Evolutionary conservation across 2,888 invertebrate species (phyloP), one percentile per base, ranked within the genome.

Genomic region (Criorhina ranunculi): DNA sequence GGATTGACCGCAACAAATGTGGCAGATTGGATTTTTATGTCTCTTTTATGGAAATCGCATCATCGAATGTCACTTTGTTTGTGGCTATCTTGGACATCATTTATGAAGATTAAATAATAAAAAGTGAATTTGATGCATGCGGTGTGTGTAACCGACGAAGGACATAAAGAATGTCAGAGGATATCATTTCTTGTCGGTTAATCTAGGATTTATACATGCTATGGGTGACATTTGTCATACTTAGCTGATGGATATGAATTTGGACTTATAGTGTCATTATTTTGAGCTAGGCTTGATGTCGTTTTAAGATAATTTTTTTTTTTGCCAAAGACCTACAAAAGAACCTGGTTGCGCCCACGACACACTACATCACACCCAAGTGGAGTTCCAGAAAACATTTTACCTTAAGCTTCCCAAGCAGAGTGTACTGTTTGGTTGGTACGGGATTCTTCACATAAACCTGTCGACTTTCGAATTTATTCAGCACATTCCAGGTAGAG

Each of bases 11-110:
- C 88, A 89, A 88, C 90, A 90, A 90, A 90, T 90, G 90, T 87
- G 87, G 87, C 85, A 90, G 89, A 90, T 90, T 89, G 89, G 87
- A 87, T 87, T 90, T 90, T 90, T 90, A 90, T 90, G 90, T 87
- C 86, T 82, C 87, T 90, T 90, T 90, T 90, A 90, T 90, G 90
- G 88, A 88, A 90, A 90, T 88, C 12, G 82, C 77, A 75, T 88
- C 86, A 88, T 88, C 87, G 87, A 87, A 88, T 88, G 88, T 87
- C 87, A 87, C 87, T 87, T 87, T 87, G 66, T 69, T 69, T 60
- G 67, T 72, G 17, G 40, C 51, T 46, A 35, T 62, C 24, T 46
- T 69, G 66, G 62, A 81, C 79, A 86, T 87, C 86, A 77, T 80
- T 88, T 85, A 75, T 87, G 85, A 62, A 78, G 83, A 86, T 82